Base-by-base conservation (phyloP, 2,113 vertebrate species). In the Clarias macrocephalus region DNA sequence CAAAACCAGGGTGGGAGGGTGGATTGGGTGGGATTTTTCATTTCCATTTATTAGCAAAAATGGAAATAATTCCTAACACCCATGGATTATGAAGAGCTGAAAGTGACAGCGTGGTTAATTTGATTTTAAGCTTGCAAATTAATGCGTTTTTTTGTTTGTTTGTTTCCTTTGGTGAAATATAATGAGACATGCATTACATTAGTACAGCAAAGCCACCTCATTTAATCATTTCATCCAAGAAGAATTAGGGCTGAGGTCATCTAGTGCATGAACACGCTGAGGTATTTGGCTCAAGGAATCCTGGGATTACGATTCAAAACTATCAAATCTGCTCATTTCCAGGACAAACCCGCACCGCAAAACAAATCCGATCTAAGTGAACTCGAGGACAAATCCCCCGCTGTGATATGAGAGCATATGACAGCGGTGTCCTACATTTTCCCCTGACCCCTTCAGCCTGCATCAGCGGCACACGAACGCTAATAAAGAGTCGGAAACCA, bases 361-460 rank as follows among this genome's bases (percentile, higher is more conserved):
- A 42, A 42, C 33, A 42, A 59, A 28, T 37, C 56, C 23, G 59
- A 63, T 48, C 37, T 33, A 42, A n/a, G 59, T 62, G 18, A 87
- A 37, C 68, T 57, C 6, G 48, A 66, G 62, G 56, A 73, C 28
- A 30, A 11, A 42, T 16, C 10, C 15, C 68, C 48, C n/a, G 19
- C 25, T 1, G 16, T 70, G 62, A 82, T 86, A 83, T 90, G 91
- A 82, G 48, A 63, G 37, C 28, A 63, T 63, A 42, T 25, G 68
- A 68, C 52, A 48, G 82, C 42, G 89, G 91, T 91, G 92, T 92
- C 91, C 91, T 92, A 93, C 92, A 93, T 93, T 89, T 59, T 93
- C 92, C 91, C 91, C 92, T 93, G 93, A 93, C 92, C 93, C 91
- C 89, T 91, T 93, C 91, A 92, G 90, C 88, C 88, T 90, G 88